Base-by-base conservation (phyloP, 2,113 vertebrate species). In the Silurus meridionalis region DNA sequence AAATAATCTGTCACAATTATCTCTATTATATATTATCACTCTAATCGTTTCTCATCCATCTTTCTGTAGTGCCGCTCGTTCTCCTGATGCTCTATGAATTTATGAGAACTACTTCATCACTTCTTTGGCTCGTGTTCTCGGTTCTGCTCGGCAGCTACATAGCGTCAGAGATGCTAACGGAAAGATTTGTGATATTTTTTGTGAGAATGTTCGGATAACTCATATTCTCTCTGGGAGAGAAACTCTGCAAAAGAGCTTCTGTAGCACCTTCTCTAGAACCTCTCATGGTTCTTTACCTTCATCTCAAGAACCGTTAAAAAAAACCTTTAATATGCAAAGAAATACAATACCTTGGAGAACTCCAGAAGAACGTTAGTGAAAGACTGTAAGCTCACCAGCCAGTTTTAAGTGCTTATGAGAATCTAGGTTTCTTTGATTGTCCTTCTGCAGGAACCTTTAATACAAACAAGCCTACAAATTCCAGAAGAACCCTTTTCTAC, bases 1-100 rank as follows among this genome's bases (percentile, higher is more conserved):
- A 78, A 28, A 78, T 78, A n/a, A 57, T 6, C 1, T n/a, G 23
- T 77, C 23, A n/a, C 75, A 57, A 57, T 60, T 37, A 58, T 61
- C 8, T 80, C 1, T 28, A 2, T 58, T 78, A 15, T 78, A 25
- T 15, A 28, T 55, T 79, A 58, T 21, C 28, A 15, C 25, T 57
- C 53, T 28, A 78, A 78, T 78, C n/a, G 0, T 78, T 13, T 2
- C 3, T 77, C 75, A 57, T 53, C 69, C 37, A 72, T 75, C 74
- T n/a, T 81, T 82, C 85, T 82, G 79, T 64, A 53, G 57, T 25
- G 57, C 66, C 52, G 6, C 64, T 37, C 57, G 46, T 66, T 83
- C 63, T 69, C 50, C 0, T 63, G 50, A 28, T 64, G n/a, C 3
- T 60, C 2, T 63, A 60, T 75, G 9, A 13, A 28, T 50, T 57